Evolutionary conservation across 2,888 invertebrate species (phyloP).

Genomic region (Dryococelus australis): DNA sequence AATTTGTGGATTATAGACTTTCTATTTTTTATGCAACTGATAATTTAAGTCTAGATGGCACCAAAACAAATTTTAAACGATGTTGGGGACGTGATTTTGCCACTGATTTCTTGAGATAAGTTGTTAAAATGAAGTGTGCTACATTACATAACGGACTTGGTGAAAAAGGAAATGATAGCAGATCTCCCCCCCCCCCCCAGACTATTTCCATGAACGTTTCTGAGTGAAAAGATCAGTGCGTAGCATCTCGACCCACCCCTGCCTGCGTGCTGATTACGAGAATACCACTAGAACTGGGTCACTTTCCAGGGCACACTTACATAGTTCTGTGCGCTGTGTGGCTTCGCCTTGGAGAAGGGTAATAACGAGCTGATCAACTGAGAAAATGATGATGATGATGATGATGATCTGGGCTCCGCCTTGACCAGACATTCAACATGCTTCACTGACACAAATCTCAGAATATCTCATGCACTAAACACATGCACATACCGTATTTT

Average conservation of each 20-base stretch:
- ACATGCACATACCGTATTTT: too few relatives aligned
- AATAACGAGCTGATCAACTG: slow-evolving; percentile 5
- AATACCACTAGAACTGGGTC: not conserved
- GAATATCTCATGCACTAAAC: too few relatives aligned
- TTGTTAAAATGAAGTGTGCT: too few relatives aligned
- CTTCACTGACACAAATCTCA: not conserved
- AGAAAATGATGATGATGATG: not conserved
- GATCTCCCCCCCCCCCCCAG: not conserved
- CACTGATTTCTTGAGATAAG: too few relatives aligned
- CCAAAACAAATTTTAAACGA: too few relatives aligned
- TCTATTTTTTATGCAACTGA: too few relatives aligned
- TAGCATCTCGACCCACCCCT: not conserved
- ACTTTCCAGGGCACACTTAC: not conserved
- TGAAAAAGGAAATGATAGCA: too few relatives aligned
- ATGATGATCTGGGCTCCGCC: not conserved
- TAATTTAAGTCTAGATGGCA: too few relatives aligned
- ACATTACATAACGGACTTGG: too few relatives aligned
- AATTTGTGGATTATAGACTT: too few relatives aligned
- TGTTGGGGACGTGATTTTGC: too few relatives aligned
- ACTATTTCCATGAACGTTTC: not conserved
- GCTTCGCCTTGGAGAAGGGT: not conserved
- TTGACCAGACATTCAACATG: slow-evolving; percentile 1
- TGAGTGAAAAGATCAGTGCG: not conserved
- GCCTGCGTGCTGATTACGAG: not conserved
- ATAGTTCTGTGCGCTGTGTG: not conserved